Evolutionary conservation across 2,888 invertebrate genomes (phyloP).

Genomic region (Schizaphis graminum): DNA sequence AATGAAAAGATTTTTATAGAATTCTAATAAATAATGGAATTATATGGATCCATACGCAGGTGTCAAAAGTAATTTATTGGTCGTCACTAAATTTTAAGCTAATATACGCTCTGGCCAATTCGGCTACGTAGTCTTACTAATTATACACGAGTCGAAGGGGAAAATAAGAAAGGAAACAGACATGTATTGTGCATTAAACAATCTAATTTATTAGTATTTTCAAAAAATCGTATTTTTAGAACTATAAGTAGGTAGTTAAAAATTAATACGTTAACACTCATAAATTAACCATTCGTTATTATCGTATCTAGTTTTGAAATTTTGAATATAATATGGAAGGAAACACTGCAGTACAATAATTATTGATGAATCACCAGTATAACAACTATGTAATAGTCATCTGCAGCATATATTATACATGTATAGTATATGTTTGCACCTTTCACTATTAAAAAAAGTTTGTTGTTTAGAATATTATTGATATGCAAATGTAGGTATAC

Average conservation of each 20-base stretch:
- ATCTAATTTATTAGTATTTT: slow-evolving; percentile 38
- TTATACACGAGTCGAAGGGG: not conserved
- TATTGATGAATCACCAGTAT: not conserved
- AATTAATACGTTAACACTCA: not conserved
- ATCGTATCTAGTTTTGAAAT: not conserved
- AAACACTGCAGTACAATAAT: not conserved
- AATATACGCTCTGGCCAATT: not conserved
- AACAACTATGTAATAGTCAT: not conserved
- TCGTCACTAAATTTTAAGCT: slow-evolving; percentile 40
- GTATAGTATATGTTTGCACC: not conserved
- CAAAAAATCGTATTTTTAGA: not conserved
- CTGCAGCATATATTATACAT: not conserved
- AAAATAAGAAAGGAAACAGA: not conserved
- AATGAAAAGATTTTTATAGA: not conserved
- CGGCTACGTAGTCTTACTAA: not conserved
- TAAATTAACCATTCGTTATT: not conserved
- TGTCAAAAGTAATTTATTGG: slow-evolving; percentile 30
- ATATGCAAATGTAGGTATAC: too few relatives aligned
- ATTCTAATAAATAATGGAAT: slow-evolving; percentile 53
- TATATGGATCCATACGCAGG: slow-evolving; percentile 8
- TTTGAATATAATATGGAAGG: not conserved
- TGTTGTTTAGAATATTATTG: too few relatives aligned
- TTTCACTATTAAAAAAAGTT: not conserved
- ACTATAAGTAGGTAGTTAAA: not conserved
- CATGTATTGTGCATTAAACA: not conserved